Percentiles rank a stretch among this genome's conserved stretches.
phyloP scores from a whole-genome alignment of 2,888 invertebrate genomes.

The Lypha dubia region DNA sequence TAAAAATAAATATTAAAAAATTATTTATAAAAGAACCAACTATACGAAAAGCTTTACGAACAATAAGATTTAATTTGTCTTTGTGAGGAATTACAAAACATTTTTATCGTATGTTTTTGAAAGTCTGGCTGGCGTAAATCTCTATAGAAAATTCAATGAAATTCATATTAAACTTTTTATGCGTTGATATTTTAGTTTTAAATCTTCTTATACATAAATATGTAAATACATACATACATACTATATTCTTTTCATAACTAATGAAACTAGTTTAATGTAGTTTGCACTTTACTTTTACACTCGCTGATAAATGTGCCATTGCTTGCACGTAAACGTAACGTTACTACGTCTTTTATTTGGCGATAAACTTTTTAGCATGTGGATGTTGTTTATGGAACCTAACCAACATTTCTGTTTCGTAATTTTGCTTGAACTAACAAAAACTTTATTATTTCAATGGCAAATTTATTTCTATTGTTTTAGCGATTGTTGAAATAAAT shows the following conservation, averaged over 20 bases:
- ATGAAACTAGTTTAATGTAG: slow-evolving; percentile 27
- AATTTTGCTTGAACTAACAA: neutral
- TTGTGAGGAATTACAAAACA: slow-evolving; percentile 56
- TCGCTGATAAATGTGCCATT: neutral
- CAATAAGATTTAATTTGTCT: slow-evolving; percentile 64
- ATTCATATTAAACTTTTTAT: slow-evolving; percentile 24
- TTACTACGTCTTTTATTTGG: neutral
- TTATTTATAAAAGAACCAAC: slow-evolving; percentile 37
- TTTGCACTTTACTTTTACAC: slow-evolving; percentile 9
- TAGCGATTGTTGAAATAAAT: slow-evolving; percentile 8
- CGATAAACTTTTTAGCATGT: neutral
- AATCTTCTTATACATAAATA: slow-evolving; percentile 9
- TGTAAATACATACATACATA: neutral
- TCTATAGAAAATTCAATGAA: slow-evolving; percentile 30
- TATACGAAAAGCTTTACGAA: slow-evolving; percentile 39
- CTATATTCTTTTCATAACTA: neutral
- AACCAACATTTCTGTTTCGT: neutral
- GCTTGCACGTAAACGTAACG: neutral
- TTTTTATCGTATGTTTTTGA: slow-evolving; percentile 54
- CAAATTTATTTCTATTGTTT: slow-evolving; percentile 30
- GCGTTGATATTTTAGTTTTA: slow-evolving; percentile 12
- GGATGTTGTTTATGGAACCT: neutral
- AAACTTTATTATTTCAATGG: neutral
- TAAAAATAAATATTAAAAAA: neutral
- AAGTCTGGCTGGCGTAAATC: slow-evolving; percentile 57